Evolutionary conservation across 2,888 invertebrate species (phyloP).

Genomic region (Ariolimax columbianus): DNA sequence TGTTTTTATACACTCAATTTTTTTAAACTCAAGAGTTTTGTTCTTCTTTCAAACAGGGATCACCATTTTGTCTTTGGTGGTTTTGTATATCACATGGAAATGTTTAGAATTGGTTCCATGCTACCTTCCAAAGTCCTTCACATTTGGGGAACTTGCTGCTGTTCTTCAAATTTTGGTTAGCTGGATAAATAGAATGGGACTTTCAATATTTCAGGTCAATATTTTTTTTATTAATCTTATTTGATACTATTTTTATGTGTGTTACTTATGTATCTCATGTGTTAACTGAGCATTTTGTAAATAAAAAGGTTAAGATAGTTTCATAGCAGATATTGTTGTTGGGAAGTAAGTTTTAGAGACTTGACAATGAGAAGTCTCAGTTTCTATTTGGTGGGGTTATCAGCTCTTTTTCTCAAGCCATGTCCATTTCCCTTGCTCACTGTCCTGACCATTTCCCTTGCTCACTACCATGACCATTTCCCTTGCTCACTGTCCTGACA

Average conservation of each 20-base stretch:
- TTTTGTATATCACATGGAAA: slow-evolving; percentile 27
- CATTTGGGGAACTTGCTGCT: slow-evolving; percentile 39
- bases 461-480: too few relatives aligned
- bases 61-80: not conserved
- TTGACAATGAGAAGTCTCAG: too few relatives aligned
- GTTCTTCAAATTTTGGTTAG: slow-evolving; percentile 28
- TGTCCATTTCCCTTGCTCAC: too few relatives aligned
- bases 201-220: slow-evolving; percentile 30
- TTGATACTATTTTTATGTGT: not conserved
- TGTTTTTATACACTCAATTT: not conserved
- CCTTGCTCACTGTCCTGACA: too few relatives aligned
- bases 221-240: not conserved
- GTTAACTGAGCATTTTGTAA: not conserved
- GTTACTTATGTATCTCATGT: not conserved
- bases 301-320: too few relatives aligned
- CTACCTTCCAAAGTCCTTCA: slow-evolving; percentile 40
- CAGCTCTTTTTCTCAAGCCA: too few relatives aligned
- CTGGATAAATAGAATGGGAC: slow-evolving; percentile 25
- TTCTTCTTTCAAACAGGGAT: not conserved
- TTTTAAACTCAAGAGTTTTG: not conserved
- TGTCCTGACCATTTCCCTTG: too few relatives aligned
- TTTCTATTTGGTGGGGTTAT: too few relatives aligned
- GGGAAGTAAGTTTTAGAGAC: too few relatives aligned
- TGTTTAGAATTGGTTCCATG: slow-evolving; percentile 23
- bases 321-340: too few relatives aligned